Conservation (phyloP, 2,797 vertebrate species). For the Dryobates pubescens region DNA sequence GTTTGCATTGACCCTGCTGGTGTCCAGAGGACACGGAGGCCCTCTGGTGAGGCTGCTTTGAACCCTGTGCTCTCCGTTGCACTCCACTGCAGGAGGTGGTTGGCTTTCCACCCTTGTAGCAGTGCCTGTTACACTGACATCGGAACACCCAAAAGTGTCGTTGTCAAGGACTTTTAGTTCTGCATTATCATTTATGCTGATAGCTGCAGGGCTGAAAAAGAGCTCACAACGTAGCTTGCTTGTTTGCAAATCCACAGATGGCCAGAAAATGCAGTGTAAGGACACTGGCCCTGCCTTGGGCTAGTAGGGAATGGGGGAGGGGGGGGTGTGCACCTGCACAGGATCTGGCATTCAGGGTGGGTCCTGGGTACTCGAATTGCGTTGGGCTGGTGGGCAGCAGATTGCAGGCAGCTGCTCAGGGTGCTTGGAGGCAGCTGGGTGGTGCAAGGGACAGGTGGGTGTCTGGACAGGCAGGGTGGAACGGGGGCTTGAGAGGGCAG, state of each 20-base stretch:
- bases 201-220: slow-evolving; percentile 43
- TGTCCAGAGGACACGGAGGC: not conserved
- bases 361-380: not conserved
- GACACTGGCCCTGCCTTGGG: not conserved
- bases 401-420: not conserved
- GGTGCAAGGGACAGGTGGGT: not conserved
- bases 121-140: not conserved
- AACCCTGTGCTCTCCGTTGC: not conserved
- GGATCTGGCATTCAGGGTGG: not conserved
- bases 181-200: slow-evolving; percentile 67
- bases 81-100: not conserved
- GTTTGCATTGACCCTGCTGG: not conserved
- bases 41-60: not conserved
- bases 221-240: slow-evolving; percentile 7
- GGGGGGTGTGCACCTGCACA: not conserved
- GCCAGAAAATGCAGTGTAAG: slow-evolving; percentile 21
- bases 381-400: not conserved
- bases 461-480: not conserved
- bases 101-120: not conserved
- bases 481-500: not conserved
- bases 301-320: not conserved
- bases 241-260: slow-evolving; percentile 31
- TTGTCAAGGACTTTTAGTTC: slow-evolving; percentile 57
- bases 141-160: not conserved
- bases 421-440: not conserved